Conservation (phyloP, 2,888 invertebrate genomes). For the Trichogramma evanescens region DNA sequence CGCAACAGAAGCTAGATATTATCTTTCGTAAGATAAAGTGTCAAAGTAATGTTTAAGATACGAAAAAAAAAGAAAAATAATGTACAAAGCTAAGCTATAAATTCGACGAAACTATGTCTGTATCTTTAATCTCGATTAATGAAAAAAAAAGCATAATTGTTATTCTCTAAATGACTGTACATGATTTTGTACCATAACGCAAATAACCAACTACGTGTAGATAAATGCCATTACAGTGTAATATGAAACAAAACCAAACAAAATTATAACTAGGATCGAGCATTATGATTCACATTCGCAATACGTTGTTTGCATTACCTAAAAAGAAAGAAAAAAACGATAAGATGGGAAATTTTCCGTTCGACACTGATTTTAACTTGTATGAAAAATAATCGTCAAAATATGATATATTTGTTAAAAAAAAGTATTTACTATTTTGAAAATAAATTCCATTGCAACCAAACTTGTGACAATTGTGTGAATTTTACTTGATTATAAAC, state of each 20-base stretch:
- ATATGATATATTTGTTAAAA: slow-evolving; percentile 24
- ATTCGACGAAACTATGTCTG: slow-evolving; percentile 43
- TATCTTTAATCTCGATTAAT: slow-evolving; percentile 14
- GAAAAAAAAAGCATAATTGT: slow-evolving; percentile 16
- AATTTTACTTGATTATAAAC: no score
- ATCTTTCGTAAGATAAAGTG: slow-evolving; percentile 45
- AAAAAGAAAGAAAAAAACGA: no score
- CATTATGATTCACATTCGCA: no score
- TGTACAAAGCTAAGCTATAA: slow-evolving; percentile 44
- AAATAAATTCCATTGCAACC: slow-evolving; percentile 22
- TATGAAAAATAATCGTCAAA: slow-evolving; percentile 16
- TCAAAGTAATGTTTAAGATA: no score
- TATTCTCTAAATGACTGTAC: slow-evolving; percentile 18
- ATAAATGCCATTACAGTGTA: slow-evolving; percentile 19
- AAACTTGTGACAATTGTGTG: not conserved
- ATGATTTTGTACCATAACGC: slow-evolving; percentile 26
- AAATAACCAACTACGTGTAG: slow-evolving; percentile 17
- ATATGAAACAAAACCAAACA: slow-evolving; percentile 4
- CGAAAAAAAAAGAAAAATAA: not conserved
- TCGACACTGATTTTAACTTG: not conserved
- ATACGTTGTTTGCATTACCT: no score
- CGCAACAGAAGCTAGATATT: slow-evolving; percentile 43
- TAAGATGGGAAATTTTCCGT: no score
- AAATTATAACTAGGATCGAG: no score
- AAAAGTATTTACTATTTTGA: slow-evolving; percentile 22